phyloP scores from a whole-genome alignment of 2,113 vertebrate species.

The Tinamus guttatus region DNA sequence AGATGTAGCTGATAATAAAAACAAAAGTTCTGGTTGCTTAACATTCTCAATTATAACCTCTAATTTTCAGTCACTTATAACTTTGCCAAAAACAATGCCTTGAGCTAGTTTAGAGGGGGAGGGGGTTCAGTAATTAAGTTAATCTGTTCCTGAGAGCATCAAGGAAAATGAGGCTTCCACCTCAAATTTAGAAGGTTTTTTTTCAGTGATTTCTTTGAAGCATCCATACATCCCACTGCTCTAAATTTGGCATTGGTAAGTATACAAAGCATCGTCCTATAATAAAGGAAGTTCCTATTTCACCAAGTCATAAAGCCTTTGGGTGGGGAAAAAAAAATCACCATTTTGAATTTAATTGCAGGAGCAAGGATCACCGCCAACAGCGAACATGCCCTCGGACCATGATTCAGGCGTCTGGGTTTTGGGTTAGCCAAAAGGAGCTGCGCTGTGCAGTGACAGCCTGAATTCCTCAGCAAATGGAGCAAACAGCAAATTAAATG shows the following conservation, averaged over 20 bases:
- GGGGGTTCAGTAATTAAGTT: conserved; percentile 52
- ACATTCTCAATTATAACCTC: conserved; percentile 7
- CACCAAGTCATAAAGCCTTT: background rate
- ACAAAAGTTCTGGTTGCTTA: conserved; percentile 19
- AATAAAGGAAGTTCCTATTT: background rate
- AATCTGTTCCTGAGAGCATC: conserved; percentile 39
- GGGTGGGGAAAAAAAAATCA: fast-evolving
- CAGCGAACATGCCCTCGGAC: background rate
- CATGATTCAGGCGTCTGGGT: background rate
- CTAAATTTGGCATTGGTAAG: background rate
- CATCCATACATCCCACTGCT: background rate
- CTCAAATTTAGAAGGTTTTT: background rate
- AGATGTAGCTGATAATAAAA: conserved; percentile 28
- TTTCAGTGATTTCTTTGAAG: background rate
- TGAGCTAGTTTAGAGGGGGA: conserved; percentile 32
- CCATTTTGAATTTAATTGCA: background rate
- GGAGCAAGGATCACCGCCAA: background rate
- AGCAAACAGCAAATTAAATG: background rate
- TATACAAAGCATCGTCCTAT: background rate
- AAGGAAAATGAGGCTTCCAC: conserved; percentile 26
- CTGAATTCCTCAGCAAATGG: background rate
- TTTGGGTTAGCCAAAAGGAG: background rate
- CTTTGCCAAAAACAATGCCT: conserved; percentile 57
- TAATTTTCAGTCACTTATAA: conserved; percentile 52
- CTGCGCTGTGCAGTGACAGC: background rate